Evolutionary conservation across 2,113 vertebrate genomes (phyloP), one percentile per base, ranked within the genome.

Genomic region (Aepyceros melampus): DNA sequence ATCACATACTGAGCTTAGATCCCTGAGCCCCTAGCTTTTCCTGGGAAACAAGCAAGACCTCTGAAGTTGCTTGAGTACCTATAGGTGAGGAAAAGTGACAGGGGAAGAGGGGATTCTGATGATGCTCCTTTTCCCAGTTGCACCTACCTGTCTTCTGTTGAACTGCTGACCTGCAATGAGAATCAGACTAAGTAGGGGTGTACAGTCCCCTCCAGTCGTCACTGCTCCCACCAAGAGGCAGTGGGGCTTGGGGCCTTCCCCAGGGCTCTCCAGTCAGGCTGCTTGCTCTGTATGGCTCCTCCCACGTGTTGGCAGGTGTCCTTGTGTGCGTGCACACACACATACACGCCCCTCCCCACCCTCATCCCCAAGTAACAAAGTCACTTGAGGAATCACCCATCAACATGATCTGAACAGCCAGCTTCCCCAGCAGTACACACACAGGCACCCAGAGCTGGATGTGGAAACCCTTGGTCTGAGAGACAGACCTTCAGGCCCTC

Each of bases 291-390:
- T 6, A 4, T 17, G 29, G 40, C 53, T 43, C 40, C 15, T 62
- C 8, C 86, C 12, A 1, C 1, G 21, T 33, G 11, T 31, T 64
- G 36, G 31, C 43, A 33, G 58, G 55, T 3, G 0, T 60, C 45
- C 10, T 19, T 8, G 31, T 15, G 6, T 47, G 15, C 0, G 0
- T n/a, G 15, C 1, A 29, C 17, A 71, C 25, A 7, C 40, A 21
- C 71, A 27, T 9, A 76, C 71, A 43, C 71, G 7, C 1, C n/a
- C 62, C 16, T 21, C 33, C n/a, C 10, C n/a, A 53, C 17, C 36
- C 1, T 11, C 3, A 14, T 5, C 67, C 25, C 33, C 25, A 12
- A 21, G 17, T 56, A 17, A 36, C 47, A 81, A 19, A 36, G 27
- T 56, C 36, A 8, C n/a, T 25, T 31, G 79, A 91, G 58, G 53